A percentile compares a stretch with the other conserved stretches of the same genome.
Evolutionary conservation across 2,113 vertebrate genomes (phyloP).

Genomic region (Chamaea fasciata): DNA sequence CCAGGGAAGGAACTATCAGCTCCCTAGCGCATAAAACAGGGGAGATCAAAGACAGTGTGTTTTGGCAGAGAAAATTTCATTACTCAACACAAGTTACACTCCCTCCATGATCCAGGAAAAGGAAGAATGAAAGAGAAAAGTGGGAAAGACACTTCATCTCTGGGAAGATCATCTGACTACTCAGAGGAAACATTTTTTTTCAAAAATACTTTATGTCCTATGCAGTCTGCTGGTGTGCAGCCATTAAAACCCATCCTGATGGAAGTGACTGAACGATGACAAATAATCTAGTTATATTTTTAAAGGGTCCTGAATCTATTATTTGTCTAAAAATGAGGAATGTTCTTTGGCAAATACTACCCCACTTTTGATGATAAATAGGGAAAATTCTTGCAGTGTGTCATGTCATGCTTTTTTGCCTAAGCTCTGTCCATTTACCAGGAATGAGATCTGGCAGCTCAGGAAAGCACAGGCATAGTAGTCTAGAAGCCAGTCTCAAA

Average conservation of each 20-base stretch:
- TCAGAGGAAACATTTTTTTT: background rate
- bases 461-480: background rate
- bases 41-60: background rate
- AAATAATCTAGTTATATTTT: background rate
- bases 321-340: background rate
- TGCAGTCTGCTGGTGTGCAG: background rate
- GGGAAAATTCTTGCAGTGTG: background rate
- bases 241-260: background rate
- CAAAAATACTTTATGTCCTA: background rate
- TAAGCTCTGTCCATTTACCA: background rate
- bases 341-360: background rate
- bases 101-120: background rate
- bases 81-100: background rate
- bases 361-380: background rate
- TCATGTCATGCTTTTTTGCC: accelerated
- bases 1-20: background rate
- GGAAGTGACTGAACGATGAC: background rate
- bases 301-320: background rate
- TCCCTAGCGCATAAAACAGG: background rate
- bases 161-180: background rate
- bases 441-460: background rate
- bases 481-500: background rate
- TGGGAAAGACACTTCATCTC: background rate
- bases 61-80: background rate
- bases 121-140: background rate